Percentiles rank a stretch among this genome's conserved stretches.
These are phyloP conservation scores for Tadarida brasiliensis DNA, from an alignment of 2,797 vertebrate genomes.

Conservation along the genomic window DNA sequence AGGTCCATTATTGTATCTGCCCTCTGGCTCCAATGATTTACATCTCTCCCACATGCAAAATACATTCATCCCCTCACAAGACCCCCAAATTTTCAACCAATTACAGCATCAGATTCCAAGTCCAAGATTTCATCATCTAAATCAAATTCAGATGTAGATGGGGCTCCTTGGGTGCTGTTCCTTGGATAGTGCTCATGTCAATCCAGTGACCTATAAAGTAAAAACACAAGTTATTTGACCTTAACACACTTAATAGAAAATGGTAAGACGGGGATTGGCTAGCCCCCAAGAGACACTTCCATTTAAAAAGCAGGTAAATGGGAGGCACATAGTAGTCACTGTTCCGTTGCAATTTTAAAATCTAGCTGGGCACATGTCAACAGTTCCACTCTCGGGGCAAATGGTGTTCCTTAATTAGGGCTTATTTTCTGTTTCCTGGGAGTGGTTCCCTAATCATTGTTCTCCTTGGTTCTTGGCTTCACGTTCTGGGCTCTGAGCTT, in stretches of 20 bases:
- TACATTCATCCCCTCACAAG: neutral
- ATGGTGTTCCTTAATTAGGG: neutral
- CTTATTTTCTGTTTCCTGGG: neutral
- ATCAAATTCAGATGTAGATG: neutral
- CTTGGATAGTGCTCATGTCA: neutral
- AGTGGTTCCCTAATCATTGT: neutral
- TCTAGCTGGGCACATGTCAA: neutral
- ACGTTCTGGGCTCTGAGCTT: neutral
- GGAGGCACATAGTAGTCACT: neutral
- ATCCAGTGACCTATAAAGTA: neutral
- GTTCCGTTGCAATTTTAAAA: neutral
- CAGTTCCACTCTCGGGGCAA: neutral
- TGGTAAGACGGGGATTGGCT: neutral
- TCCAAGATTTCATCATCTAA: neutral
- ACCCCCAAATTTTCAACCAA: neutral
- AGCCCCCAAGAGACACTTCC: neutral
- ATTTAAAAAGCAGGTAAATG: neutral
- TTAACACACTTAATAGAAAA: neutral
- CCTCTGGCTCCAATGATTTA: neutral
- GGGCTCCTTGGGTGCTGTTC: neutral
- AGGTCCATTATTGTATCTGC: neutral
- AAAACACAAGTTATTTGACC: conserved; percentile 36
- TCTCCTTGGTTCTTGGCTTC: neutral
- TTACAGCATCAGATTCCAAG: neutral
- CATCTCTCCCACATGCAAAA: neutral